Conservation (phyloP, 2,888 invertebrate species). For the Acanthosoma haemorrhoidale region DNA sequence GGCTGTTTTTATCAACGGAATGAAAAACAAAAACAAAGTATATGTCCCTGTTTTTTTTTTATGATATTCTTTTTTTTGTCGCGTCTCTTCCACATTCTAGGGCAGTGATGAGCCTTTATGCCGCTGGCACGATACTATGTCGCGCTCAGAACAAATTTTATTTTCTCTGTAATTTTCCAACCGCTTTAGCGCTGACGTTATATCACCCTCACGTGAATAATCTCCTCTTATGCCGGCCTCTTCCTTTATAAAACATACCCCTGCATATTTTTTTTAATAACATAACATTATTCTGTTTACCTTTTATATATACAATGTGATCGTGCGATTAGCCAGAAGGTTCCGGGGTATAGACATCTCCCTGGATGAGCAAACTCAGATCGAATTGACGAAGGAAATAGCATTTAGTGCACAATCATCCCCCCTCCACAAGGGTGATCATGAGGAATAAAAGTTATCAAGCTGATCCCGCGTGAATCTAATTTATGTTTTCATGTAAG, state of each 20-base stretch:
- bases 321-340: background rate
- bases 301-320: background rate
- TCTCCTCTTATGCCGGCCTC: background rate
- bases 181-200: background rate
- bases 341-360: no score
- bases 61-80: no score
- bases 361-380: background rate
- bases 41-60: no score
- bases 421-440: no score
- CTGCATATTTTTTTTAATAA: background rate
- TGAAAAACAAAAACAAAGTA: no score
- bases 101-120: background rate
- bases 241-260: background rate
- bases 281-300: background rate
- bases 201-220: background rate
- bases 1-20: no score
- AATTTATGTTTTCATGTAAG: no score
- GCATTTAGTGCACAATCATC: background rate
- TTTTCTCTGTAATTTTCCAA: conserved; percentile 14
- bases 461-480: no score
- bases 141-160: background rate
- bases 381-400: background rate
- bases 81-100: no score
- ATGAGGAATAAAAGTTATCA: no score
- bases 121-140: background rate